Evolutionary conservation across 2,888 invertebrate genomes (phyloP).

Genomic region (Tupiocoris notatus): DNA sequence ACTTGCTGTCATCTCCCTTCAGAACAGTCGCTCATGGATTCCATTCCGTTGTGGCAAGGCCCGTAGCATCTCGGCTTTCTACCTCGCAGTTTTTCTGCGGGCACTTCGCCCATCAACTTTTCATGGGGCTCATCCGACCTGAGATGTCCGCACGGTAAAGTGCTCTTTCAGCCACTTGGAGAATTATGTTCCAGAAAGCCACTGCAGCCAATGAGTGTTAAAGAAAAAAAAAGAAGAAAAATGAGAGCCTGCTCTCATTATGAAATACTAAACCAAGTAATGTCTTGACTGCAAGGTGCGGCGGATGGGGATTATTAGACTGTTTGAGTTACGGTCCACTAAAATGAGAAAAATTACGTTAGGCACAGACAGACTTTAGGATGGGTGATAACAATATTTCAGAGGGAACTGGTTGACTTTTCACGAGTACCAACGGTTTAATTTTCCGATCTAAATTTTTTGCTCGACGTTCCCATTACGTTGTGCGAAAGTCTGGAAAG

Average conservation of each 20-base stretch:
- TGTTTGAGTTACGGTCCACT: background rate
- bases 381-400: background rate
- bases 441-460: no score
- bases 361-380: background rate
- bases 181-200: background rate
- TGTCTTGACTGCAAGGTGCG: background rate
- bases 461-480: no score
- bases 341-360: background rate
- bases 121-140: background rate
- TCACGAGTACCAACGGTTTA: no score
- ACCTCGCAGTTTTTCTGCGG: background rate
- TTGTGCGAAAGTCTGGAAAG: no score
- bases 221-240: no score
- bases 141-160: background rate
- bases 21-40: background rate
- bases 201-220: background rate
- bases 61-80: background rate
- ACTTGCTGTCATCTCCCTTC: no score
- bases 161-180: background rate
- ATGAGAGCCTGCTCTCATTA: background rate
- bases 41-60: background rate
- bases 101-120: background rate
- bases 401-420: no score
- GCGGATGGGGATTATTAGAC: background rate
- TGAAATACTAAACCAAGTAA: background rate